These are phyloP conservation scores for Pedicia rivosa DNA, from an alignment of 2,888 invertebrate genomes.

Conservation along the genomic window DNA sequence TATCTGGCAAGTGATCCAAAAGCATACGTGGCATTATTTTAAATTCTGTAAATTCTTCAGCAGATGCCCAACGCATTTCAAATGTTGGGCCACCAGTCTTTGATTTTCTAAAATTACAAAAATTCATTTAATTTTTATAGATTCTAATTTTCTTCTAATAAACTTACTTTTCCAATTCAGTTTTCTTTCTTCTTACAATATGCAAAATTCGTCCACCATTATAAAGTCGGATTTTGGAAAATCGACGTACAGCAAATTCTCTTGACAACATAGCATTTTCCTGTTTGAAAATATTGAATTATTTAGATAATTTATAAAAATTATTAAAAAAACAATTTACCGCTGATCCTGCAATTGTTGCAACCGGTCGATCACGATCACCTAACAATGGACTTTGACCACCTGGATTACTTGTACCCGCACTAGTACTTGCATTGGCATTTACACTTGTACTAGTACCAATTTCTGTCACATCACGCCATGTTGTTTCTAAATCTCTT, in stretches of 20 bases:
- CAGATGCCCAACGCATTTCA: slow-evolving; percentile 65
- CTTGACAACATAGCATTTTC: slow-evolving; percentile 47
- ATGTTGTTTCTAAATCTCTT: slow-evolving; percentile 52
- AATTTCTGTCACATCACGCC: slow-evolving; percentile 34
- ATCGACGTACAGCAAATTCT: slow-evolving; percentile 48
- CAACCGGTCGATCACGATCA: slow-evolving; percentile 28
- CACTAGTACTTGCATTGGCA: not conserved
- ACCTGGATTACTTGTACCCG: not conserved
- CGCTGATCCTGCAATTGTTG: slow-evolving; percentile 42
- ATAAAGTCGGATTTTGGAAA: slow-evolving; percentile 52
- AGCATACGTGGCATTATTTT: slow-evolving; percentile 75
- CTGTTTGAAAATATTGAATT: slow-evolving; percentile 26
- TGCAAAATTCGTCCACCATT: slow-evolving; percentile 71
- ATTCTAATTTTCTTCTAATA: not conserved
- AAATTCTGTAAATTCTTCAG: slow-evolving; percentile 67
- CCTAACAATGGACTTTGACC: slow-evolving; percentile 33
- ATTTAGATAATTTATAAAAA: slow-evolving; percentile 3
- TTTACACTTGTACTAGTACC: not conserved
- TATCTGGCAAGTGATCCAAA: slow-evolving; percentile 72
- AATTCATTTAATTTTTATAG: slow-evolving; percentile 25
- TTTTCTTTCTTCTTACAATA: slow-evolving; percentile 52
- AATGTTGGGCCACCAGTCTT: slow-evolving; percentile 46
- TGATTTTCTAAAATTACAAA: slow-evolving; percentile 40
- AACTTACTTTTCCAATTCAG: slow-evolving; percentile 45
- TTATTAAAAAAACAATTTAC: slow-evolving; percentile 14